Base-by-base conservation (phyloP, 2,113 vertebrate genomes). In the Ia io region DNA sequence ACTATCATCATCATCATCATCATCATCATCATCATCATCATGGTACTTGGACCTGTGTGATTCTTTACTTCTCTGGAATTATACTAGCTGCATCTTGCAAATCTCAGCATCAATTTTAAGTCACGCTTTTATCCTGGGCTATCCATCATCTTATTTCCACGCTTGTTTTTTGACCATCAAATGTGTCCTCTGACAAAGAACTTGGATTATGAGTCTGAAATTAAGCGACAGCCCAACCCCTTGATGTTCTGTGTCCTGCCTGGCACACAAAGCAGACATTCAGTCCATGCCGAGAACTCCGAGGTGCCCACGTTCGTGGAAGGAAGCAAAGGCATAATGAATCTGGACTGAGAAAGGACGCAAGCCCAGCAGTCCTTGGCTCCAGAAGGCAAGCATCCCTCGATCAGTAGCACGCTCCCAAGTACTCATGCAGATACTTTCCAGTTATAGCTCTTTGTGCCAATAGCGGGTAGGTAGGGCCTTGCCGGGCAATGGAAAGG, bases 21-120 rank as follows among this genome's bases (percentile, higher is more conserved):
- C 5, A 30, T 30, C 6, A 14, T 3, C 9, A 13, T 4, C 4
- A 42, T 20, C 13, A 3, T 32, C 16, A 18, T 44, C 7, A 35
- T 25, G 22, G 30, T 30, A 30, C 47, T 71, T 30, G 51, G 61
- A 37, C 18, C 84, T 40, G 5, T 6, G 6, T 23, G 47, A 78
- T 40, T 90, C 10, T 80, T 88, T 63, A 84, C 59, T 63, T 76
- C 35, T 95, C 65, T 42, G 22, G 70, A 17, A 69, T 83, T 37
- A 42, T 2, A 40, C 1, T 42, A 69, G 63, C 25, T 93, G 37
- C 69, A 37, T 90, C 80, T 83, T 80, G 28, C 17, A 56, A 63
- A 88, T 37, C 30, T n/a, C 35, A 86, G 20, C 67, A 65, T 59
- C 44, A 32, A 17, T 76, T 88, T 84, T 92, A 82, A 94, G 56